phyloP scores from a whole-genome alignment of 2,888 invertebrate species.

The Drosophila koepferae region DNA sequence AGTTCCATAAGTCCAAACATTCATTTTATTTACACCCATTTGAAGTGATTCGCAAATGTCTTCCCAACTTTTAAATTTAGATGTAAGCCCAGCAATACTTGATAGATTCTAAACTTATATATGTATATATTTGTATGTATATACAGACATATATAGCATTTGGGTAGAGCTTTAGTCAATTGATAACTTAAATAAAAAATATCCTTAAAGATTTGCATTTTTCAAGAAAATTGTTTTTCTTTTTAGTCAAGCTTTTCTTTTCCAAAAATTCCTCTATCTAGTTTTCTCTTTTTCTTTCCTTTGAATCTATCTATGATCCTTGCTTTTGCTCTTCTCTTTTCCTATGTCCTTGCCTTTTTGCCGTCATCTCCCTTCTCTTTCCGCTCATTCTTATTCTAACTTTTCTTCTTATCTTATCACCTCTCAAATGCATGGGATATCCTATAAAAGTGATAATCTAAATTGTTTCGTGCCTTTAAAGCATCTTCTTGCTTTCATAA shows the following conservation, averaged over 20 bases:
- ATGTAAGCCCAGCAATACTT: conserved; percentile 22
- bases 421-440: too few species aligned
- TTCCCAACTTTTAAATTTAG: conserved; percentile 51
- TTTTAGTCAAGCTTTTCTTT: neutral
- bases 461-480: neutral
- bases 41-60: conserved; percentile 67
- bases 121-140: neutral
- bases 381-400: too few species aligned
- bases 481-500: neutral
- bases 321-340: neutral
- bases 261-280: neutral
- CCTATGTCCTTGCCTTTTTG: too few species aligned
- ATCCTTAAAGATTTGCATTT: neutral
- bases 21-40: conserved; percentile 21
- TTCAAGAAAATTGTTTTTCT: neutral
- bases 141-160: conserved; percentile 5
- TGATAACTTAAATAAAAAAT: conserved; percentile 26
- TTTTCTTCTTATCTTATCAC: too few species aligned
- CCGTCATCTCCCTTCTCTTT: too few species aligned
- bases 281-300: too few species aligned
- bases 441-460: neutral
- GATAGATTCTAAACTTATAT: neutral
- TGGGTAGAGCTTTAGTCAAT: conserved; percentile 13
- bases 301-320: neutral
- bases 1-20: conserved; percentile 4